phyloP scores from a whole-genome alignment of 2,113 vertebrate species.

The Carassius carassius region DNA sequence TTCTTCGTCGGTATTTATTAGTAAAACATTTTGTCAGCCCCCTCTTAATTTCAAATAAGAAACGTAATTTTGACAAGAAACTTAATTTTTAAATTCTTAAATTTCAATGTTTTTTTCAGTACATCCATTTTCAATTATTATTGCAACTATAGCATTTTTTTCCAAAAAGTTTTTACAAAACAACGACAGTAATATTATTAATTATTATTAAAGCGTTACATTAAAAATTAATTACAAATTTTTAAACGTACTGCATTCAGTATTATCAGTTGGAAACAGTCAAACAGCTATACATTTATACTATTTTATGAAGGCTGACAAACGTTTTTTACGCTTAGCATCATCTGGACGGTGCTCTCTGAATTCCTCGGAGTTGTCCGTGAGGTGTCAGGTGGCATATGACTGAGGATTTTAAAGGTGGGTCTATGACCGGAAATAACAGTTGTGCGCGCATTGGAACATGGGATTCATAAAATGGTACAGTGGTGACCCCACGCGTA shows the following conservation, averaged over 20 bases:
- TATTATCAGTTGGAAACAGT: background rate
- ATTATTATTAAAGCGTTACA: background rate
- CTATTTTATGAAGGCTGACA: background rate
- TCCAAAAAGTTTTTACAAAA: background rate
- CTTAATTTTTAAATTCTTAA: background rate
- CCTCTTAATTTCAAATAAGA: background rate
- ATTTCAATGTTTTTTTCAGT: too few species aligned
- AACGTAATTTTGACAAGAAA: background rate
- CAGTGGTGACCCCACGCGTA: constrained; percentile 11
- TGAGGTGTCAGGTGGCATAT: constrained; percentile 20
- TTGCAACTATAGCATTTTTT: background rate
- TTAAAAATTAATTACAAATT: background rate
- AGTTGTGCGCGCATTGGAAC: background rate
- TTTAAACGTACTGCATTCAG: background rate
- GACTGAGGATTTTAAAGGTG: background rate
- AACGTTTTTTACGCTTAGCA: background rate
- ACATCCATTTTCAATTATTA: background rate
- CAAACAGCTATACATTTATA: too few species aligned
- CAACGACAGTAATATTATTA: too few species aligned
- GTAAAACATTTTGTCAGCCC: background rate
- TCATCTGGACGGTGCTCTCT: background rate
- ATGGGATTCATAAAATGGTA: constrained; percentile 18
- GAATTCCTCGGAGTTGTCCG: background rate
- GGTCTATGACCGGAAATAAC: constrained; percentile 3
- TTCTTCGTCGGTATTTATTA: background rate